These are phyloP conservation scores for Thunnus thynnus DNA, from an alignment of 2,113 vertebrate species.

Conservation along the genomic window DNA sequence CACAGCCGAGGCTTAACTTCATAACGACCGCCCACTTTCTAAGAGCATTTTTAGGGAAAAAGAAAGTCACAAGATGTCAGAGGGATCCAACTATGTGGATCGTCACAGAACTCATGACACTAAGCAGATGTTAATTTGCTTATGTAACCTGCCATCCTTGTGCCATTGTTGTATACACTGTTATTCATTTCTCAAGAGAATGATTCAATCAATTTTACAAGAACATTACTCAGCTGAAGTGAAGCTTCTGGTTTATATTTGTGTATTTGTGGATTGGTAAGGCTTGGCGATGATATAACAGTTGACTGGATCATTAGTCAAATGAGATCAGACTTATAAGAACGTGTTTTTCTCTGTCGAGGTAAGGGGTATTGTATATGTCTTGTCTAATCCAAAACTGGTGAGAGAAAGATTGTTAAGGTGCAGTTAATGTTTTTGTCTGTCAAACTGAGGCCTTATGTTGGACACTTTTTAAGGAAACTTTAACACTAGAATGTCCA, in stretches of 20 bases:
- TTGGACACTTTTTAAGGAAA: not conserved
- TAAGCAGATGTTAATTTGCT: conserved; percentile 68
- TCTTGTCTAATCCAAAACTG: conserved; percentile 20
- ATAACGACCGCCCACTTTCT: conserved; percentile 27
- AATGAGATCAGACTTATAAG: conserved; percentile 18
- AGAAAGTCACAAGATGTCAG: conserved; percentile 41
- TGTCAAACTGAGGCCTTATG: conserved; percentile 4
- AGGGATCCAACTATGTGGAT: conserved; percentile 48
- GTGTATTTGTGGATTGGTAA: conserved; percentile 10
- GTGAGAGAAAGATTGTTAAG: not conserved
- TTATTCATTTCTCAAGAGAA: conserved; percentile 51
- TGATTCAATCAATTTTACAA: conserved; percentile 36
- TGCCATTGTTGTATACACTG: conserved; percentile 35
- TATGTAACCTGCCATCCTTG: conserved; percentile 51
- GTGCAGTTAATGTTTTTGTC: conserved; percentile 1
- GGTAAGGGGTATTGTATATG: conserved; percentile 15
- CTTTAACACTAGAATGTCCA: conserved; percentile 4
- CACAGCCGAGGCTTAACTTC: conserved; percentile 19
- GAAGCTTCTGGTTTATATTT: conserved; percentile 19
- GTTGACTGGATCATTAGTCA: conserved; percentile 40
- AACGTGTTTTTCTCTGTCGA: conserved; percentile 43
- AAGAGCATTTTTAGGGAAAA: conserved; percentile 39
- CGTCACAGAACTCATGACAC: conserved; percentile 13
- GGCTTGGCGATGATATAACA: conserved; percentile 47
- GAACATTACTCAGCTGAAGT: conserved; percentile 26